Evolutionary conservation across 1,140 invertebrate genomes (phyloP).

Genomic region (Proctacanthus coquilletti): DNA sequence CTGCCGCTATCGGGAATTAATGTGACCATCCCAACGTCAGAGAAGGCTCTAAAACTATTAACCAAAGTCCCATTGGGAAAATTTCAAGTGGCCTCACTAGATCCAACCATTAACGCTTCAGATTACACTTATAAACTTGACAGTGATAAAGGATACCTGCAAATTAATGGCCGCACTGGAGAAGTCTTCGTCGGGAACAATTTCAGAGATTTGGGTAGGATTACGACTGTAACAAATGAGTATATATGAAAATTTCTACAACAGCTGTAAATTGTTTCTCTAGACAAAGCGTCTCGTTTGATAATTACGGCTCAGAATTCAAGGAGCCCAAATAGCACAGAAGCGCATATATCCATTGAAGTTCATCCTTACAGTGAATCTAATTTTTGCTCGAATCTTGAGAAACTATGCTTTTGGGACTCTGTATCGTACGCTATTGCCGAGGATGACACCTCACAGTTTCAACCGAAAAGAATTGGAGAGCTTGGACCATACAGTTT

Average conservation of each 20-base stretch:
- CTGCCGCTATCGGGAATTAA: constrained; percentile 23
- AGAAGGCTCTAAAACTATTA: constrained; percentile 26
- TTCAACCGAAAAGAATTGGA: constrained; percentile 16
- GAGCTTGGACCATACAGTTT: constrained; percentile 17
- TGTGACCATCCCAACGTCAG: constrained; percentile 24
- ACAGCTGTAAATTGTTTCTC: no score
- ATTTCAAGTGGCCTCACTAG: constrained; percentile 19
- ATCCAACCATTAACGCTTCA: constrained; percentile 13
- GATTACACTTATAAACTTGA: constrained; percentile 25
- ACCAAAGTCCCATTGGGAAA: constrained; percentile 26
- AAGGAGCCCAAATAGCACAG: constrained; percentile 15
- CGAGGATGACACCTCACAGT: constrained; percentile 11
- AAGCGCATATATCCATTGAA: constrained; percentile 19
- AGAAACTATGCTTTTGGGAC: constrained; percentile 25
- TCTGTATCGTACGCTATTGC: constrained; percentile 18
- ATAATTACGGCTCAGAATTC: constrained; percentile 13
- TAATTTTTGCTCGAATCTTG: constrained; percentile 18
- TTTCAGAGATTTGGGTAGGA: constrained; percentile 7
- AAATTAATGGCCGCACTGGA: constrained; percentile 17
- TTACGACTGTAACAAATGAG: not conserved
- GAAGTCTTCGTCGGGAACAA: constrained; percentile 22
- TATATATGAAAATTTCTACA: not conserved
- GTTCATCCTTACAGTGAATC: constrained; percentile 10
- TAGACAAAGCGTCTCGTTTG: not conserved
- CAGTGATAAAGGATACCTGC: constrained; percentile 11